These are phyloP conservation scores for Poecile atricapillus DNA, from an alignment of 2,113 vertebrate genomes.

Conservation along the genomic window DNA sequence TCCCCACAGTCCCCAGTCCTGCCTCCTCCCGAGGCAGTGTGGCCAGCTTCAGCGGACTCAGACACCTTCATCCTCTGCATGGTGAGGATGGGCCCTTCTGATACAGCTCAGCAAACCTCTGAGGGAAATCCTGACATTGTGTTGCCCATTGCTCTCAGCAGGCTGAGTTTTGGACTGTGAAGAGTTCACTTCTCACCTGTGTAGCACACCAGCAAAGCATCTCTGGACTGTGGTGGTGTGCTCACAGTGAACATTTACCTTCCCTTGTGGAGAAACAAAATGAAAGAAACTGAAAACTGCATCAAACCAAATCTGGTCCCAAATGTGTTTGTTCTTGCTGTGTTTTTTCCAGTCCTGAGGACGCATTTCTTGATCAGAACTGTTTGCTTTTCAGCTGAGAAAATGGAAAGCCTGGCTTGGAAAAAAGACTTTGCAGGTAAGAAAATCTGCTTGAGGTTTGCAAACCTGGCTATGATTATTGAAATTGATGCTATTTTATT, in stretches of 20 bases:
- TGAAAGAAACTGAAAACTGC: neutral
- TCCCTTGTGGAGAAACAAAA: neutral
- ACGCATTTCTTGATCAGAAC: neutral
- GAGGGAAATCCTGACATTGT: neutral
- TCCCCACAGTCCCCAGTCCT: accelerated
- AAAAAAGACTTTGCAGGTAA: neutral
- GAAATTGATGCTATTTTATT: neutral
- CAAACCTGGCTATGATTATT: neutral
- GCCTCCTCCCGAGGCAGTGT: neutral
- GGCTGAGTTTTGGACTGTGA: neutral
- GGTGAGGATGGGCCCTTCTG: too few relatives aligned
- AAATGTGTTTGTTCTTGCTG: neutral
- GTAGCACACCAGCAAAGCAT: neutral
- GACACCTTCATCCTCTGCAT: neutral
- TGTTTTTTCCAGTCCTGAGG: neutral
- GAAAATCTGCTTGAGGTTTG: neutral
- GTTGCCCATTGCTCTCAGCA: neutral
- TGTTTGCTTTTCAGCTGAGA: neutral
- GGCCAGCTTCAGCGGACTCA: neutral
- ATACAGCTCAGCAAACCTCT: neutral
- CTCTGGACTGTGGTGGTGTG: neutral
- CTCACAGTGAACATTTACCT: neutral
- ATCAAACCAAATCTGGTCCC: neutral
- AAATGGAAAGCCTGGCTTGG: neutral
- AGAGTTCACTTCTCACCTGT: neutral